A percentile compares a stretch with the other conserved stretches of the same genome.
Conservation (phyloP, 2,797 vertebrate genomes). For the Chiloscyllium punctatum region DNA sequence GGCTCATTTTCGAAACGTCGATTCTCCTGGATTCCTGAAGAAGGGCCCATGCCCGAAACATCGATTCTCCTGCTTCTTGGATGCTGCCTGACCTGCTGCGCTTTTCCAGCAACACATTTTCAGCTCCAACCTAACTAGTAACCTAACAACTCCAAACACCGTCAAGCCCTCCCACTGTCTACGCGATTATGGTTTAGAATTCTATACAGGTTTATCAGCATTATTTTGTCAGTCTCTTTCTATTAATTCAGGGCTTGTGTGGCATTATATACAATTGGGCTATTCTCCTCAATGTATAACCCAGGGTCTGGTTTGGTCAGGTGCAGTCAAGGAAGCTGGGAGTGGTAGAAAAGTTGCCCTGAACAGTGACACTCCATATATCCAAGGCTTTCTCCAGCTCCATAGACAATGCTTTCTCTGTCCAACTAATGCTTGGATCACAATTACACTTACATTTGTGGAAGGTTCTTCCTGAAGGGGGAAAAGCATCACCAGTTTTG, state of each 20-base stretch:
- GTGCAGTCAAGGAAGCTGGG: neutral
- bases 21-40: no score
- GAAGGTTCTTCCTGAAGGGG: neutral
- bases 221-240: neutral
- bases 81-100: no score
- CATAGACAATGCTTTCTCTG: neutral
- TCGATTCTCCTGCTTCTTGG: no score
- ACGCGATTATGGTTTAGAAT: neutral
- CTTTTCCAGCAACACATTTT: no score
- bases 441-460: neutral
- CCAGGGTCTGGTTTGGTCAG: neutral
- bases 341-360: neutral
- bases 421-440: neutral
- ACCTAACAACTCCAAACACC: neutral
- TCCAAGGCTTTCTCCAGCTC: neutral
- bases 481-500: neutral
- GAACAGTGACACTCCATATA: neutral
- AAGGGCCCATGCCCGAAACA: no score
- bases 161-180: neutral
- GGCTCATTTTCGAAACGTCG: no score
- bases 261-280: neutral
- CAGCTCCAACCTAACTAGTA: no score
- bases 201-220: neutral
- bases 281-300: neutral
- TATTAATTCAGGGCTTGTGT: neutral